Percentiles rank a stretch among this genome's conserved stretches.
phyloP scores from a whole-genome alignment of 2,797 vertebrate species.

The Chromobotia macracanthus region DNA sequence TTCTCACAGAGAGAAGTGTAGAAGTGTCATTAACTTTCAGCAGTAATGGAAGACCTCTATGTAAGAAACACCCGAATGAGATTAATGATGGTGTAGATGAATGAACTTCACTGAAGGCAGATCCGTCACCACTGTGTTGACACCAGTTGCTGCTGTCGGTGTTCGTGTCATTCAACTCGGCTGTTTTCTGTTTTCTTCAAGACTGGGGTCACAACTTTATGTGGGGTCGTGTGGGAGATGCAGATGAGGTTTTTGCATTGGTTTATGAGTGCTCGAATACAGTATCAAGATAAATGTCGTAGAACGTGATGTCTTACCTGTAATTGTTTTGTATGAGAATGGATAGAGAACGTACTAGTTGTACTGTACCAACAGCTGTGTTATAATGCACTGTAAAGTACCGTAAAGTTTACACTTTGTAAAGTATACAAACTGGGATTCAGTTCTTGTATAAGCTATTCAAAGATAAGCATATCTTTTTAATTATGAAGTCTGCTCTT shows the following conservation, averaged over 20 bases:
- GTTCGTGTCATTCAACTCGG: not conserved
- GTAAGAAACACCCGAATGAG: constrained; percentile 35
- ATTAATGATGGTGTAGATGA: constrained; percentile 41
- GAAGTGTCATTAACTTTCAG: constrained; percentile 38
- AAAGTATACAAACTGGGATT: not conserved
- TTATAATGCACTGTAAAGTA: no score
- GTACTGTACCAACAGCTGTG: no score
- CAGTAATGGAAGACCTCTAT: constrained; percentile 36
- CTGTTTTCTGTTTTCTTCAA: no score
- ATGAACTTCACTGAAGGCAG: constrained; percentile 33
- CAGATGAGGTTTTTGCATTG: not conserved
- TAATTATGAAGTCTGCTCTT: not conserved
- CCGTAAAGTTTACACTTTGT: not conserved
- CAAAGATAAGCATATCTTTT: not conserved
- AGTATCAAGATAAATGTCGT: no score
- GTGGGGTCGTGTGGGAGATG: not conserved
- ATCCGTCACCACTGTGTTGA: constrained; percentile 22
- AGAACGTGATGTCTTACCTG: no score
- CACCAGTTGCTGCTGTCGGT: constrained; percentile 13
- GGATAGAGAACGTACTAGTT: no score
- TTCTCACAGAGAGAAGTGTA: constrained; percentile 18
- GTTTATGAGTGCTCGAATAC: not conserved
- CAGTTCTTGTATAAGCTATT: not conserved
- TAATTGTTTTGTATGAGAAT: no score
- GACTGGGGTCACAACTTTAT: not conserved